Conservation (phyloP, 2,797 vertebrate species). For the Sphaeramia orbicularis region DNA sequence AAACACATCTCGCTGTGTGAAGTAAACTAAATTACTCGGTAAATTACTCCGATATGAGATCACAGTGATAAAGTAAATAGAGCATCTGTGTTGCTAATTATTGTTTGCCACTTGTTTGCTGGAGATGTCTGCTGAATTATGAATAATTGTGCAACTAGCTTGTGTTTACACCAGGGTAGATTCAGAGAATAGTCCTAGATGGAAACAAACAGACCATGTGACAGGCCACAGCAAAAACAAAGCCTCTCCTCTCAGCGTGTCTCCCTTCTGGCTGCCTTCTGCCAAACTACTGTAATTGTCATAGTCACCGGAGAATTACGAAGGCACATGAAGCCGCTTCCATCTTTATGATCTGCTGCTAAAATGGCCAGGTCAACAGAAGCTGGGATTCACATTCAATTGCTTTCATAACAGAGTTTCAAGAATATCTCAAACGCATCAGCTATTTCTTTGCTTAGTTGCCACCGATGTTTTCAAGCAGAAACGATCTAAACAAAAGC, state of each 20-base stretch:
- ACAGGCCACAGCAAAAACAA: constrained; percentile 60
- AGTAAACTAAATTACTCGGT: constrained; percentile 29
- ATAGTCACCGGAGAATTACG: constrained; percentile 50
- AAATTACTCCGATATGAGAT: constrained; percentile 36
- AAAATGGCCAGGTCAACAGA: constrained; percentile 39
- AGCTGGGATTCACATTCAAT: constrained; percentile 30
- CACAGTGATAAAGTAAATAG: constrained; percentile 28
- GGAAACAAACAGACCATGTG: constrained; percentile 62
- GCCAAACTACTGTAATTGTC: constrained; percentile 65
- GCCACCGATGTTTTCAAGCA: constrained; percentile 21
- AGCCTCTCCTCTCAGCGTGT: constrained; percentile 28
- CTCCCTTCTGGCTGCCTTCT: constrained; percentile 55
- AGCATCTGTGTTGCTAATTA: constrained; percentile 45
- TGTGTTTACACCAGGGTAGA: constrained; percentile 56
- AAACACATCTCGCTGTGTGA: constrained; percentile 51
- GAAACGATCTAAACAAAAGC: constrained; percentile 35
- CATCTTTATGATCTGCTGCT: constrained; percentile 60
- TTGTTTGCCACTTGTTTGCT: constrained; percentile 56
- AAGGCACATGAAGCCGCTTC: constrained; percentile 56
- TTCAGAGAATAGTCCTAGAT: constrained; percentile 41
- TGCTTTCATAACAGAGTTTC: constrained; percentile 33
- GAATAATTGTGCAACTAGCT: constrained; percentile 41
- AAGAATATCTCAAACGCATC: no score
- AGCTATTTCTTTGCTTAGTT: constrained; percentile 33
- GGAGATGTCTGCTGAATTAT: constrained; percentile 56